Percentiles rank a stretch among this genome's conserved stretches.
phyloP scores from a whole-genome alignment of 2,797 vertebrate genomes.

The Anniella stebbinsi region DNA sequence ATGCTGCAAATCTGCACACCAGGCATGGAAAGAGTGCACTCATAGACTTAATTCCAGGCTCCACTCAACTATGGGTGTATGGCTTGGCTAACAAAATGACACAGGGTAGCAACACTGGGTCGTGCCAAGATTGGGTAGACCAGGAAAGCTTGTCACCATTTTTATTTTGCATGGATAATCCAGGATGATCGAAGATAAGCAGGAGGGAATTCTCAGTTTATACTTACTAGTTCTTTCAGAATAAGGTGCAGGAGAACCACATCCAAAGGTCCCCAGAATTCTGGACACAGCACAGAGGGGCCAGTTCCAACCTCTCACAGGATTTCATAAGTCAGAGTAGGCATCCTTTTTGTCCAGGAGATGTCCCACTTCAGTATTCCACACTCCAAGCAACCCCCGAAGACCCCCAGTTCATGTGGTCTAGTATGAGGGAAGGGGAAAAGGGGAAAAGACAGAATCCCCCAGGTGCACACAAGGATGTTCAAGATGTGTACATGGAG shows the following conservation, averaged over 20 bases:
- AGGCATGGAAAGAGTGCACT: too few species aligned
- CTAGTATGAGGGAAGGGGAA: neutral
- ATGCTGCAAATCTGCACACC: too few species aligned
- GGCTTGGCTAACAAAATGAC: neutral
- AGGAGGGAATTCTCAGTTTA: neutral
- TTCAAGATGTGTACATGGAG: neutral
- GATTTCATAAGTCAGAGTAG: too few species aligned
- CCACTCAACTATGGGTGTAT: neutral
- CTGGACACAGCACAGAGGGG: neutral
- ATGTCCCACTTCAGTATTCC: neutral
- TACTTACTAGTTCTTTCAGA: neutral
- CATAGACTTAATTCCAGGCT: neutral
- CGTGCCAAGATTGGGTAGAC: neutral
- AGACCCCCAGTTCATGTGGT: neutral
- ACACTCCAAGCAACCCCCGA: neutral
- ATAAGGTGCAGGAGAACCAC: neutral
- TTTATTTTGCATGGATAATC: neutral
- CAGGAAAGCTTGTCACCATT: too few species aligned
- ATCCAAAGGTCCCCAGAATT: neutral
- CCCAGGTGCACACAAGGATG: neutral
- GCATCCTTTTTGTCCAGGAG: too few species aligned
- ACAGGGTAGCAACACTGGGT: neutral
- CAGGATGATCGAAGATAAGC: neutral
- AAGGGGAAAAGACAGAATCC: neutral
- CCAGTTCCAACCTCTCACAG: neutral